These are phyloP conservation scores for Listronotus oregonensis DNA, from an alignment of 1,140 invertebrate species.

Conservation along the genomic window DNA sequence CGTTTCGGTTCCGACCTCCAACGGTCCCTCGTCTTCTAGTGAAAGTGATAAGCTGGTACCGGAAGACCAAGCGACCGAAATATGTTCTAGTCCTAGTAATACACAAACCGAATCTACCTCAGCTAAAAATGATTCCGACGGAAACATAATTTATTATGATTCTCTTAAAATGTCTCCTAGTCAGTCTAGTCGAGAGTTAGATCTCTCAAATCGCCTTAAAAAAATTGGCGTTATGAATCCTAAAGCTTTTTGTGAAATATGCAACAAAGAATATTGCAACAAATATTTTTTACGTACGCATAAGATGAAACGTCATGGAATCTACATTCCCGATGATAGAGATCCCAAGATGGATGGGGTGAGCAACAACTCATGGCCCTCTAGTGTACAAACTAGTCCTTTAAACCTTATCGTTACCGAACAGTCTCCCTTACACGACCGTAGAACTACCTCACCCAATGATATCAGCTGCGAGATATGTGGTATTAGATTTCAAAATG, in stretches of 20 bases:
- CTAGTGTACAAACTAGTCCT: constrained; percentile 64
- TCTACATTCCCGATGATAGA: constrained; percentile 64
- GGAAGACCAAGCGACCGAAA: constrained; percentile 41
- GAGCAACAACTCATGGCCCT: constrained; percentile 56
- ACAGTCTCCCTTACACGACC: constrained; percentile 45
- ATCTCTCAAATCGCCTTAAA: constrained; percentile 72
- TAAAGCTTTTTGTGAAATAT: constrained; percentile 92
- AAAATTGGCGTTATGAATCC: constrained; percentile 81
- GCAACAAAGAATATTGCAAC: constrained; percentile 94
- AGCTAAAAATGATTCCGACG: constrained; percentile 50
- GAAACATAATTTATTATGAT: constrained; percentile 43
- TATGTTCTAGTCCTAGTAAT: constrained; percentile 47
- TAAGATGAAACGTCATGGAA: constrained; percentile 82
- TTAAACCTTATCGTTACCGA: constrained; percentile 68
- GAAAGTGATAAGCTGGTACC: constrained; percentile 43
- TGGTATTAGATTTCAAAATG: constrained; percentile 56
- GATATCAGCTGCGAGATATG: constrained; percentile 56
- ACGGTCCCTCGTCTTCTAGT: constrained; percentile 44
- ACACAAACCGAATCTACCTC: constrained; percentile 49
- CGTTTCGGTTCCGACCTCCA: constrained; percentile 37
- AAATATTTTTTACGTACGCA: constrained; percentile 93
- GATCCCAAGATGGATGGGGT: constrained; percentile 55
- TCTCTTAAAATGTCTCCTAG: constrained; percentile 50
- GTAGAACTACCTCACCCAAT: constrained; percentile 53
- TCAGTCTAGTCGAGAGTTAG: constrained; percentile 52